Evolutionary conservation across 2,113 vertebrate species (phyloP), one percentile per base, ranked within the genome.

Genomic region (Nerophis ophidion): DNA sequence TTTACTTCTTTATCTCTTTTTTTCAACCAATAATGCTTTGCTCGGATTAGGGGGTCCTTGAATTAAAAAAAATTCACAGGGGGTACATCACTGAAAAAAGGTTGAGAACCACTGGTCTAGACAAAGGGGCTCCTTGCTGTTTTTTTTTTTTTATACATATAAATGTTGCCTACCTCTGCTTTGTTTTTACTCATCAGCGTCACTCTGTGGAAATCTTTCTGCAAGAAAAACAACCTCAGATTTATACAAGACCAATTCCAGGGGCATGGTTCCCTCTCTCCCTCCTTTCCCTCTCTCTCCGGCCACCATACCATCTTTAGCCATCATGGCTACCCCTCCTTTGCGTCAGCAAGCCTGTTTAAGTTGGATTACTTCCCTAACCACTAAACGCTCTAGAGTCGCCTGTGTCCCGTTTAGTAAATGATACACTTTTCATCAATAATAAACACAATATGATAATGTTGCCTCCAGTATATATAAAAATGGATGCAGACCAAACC

Each of bases 261-360:
- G 63, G 58, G 70, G 60, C 68, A 62, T 55, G 65, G 53, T 74
- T 72, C 51, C 40, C 60, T 68, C 60, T 56, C 50, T 57, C 68
- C 17, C 42, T 61, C 63, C 59, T 66, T 51, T 55, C 55, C 45
- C 60, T 60, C 55, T 68, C 66, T 62, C 57, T 69, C 48, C 51
- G 76, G 65, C 69, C 76, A 82, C 72, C 80, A 76, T 75, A 84
- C 84, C 77, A 85, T 84, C 83, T 85, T 81, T 84, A 85, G 78
- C 84, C 76, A 80, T 81, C 73, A 67, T 66, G 65, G 71, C 77
- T 85, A 71, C 59, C 49, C 57, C 69, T 77, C 74, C 68, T 58
- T 61, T 67, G 63, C 60, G 70, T 82, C 77, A 81, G 82, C 81
- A 75, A 78, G 84, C 73, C 80, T 84, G 77, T 87, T 88, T 82